A percentile compares a stretch with the other conserved stretches of the same genome.
phyloP scores from a whole-genome alignment of 2,888 invertebrate genomes.

The Plebejus anna region DNA sequence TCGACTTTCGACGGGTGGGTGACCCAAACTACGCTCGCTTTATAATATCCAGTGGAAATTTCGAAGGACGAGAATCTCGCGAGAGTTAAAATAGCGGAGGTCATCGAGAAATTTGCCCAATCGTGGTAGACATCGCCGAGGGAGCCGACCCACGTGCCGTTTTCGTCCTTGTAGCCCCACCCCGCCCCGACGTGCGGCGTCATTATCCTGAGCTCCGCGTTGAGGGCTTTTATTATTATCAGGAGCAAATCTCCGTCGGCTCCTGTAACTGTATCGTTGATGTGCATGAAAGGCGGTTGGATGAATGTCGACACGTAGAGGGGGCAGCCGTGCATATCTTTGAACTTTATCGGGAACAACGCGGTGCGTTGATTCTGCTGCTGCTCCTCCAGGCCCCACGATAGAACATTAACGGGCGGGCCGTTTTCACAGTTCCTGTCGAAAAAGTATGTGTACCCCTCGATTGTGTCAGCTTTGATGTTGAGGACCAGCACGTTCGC shows the following conservation, averaged over 20 bases:
- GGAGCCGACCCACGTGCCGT: constrained; percentile 63
- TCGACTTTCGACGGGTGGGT: constrained; percentile 51
- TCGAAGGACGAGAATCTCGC: constrained; percentile 54
- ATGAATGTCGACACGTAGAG: constrained; percentile 57
- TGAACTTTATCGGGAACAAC: constrained; percentile 53
- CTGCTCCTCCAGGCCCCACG: constrained; percentile 35
- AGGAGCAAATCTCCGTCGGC: constrained; percentile 58
- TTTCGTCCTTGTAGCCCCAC: constrained; percentile 54
- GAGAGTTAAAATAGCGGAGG: constrained; percentile 56
- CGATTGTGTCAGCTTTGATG: constrained; percentile 37
- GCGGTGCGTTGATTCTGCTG: neutral
- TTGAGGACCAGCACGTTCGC: constrained; percentile 57
- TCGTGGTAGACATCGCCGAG: constrained; percentile 57
- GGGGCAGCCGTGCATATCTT: constrained; percentile 54
- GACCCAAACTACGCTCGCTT: constrained; percentile 52
- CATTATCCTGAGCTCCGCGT: constrained; percentile 53
- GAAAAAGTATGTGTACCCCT: constrained; percentile 55
- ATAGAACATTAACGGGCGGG: constrained; percentile 46
- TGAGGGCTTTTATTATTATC: constrained; percentile 52
- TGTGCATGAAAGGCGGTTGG: constrained; percentile 57
- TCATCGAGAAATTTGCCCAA: constrained; percentile 65
- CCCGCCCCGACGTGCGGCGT: constrained; percentile 53
- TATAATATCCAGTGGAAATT: constrained; percentile 53
- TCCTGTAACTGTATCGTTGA: constrained; percentile 48
- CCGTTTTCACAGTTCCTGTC: constrained; percentile 49